Conservation (phyloP, 2,797 vertebrate genomes). For the Amblyraja radiata region DNA sequence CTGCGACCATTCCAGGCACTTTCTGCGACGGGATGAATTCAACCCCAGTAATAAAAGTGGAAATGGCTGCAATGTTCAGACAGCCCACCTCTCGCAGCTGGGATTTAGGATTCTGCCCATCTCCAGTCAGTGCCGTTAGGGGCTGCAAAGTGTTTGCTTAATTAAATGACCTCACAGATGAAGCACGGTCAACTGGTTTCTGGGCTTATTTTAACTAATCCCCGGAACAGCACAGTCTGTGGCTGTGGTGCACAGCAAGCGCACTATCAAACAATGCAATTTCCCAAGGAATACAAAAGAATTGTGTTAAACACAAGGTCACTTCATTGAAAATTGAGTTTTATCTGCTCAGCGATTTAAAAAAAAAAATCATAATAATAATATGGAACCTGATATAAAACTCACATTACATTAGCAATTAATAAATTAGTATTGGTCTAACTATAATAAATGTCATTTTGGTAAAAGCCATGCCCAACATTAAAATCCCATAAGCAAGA, state of each 20-base stretch:
- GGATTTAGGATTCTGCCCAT: not conserved
- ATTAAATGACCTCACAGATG: not conserved
- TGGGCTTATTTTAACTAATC: not conserved
- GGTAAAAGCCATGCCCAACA: constrained; percentile 13
- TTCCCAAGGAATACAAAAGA: not conserved
- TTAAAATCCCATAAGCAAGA: constrained; percentile 32
- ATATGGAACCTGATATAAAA: not conserved
- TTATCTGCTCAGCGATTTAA: not conserved
- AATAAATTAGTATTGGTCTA: constrained; percentile 19
- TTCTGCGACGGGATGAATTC: not conserved
- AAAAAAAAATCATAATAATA: not conserved
- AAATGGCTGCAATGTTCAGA: not conserved
- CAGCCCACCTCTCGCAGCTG: not conserved
- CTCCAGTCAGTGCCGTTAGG: not conserved
- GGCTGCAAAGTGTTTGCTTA: not conserved
- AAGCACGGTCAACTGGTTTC: not conserved
- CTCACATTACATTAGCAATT: not conserved
- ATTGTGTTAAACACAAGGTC: constrained; percentile 4
- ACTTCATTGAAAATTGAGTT: not conserved
- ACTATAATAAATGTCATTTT: constrained; percentile 36
- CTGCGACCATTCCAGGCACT: not conserved
- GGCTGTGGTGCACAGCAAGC: not conserved
- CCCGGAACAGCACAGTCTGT: not conserved
- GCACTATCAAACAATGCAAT: not conserved
- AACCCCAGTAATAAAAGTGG: not conserved